Evolutionary conservation across 2,888 invertebrate genomes (phyloP), one percentile per base, ranked within the genome.

Genomic region (Parnassius orleans): DNA sequence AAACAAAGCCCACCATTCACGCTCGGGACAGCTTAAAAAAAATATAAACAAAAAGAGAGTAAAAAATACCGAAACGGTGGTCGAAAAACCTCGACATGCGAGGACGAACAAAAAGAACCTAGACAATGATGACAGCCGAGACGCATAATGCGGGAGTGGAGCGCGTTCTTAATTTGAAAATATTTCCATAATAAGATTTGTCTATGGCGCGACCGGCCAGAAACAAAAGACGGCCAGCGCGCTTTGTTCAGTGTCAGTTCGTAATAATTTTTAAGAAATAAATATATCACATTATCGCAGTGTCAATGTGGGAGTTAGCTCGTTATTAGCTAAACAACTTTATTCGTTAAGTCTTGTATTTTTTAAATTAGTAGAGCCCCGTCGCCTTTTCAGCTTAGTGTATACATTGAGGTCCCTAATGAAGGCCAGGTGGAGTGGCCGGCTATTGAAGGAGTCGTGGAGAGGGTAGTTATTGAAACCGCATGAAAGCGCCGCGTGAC

Each of bases 101-200:
- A 90, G 88, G 80, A 78, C 77, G 84, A 85, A 90, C 87, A 90
- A 90, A 90, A 90, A 86, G 86, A 84, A 69, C 70, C 81, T 88
- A 90, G 89, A 90, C 91, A 91, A 91, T 90, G 87, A 89, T 84
- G 89, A 84, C 87, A 87, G 89, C 84, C 83, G 89, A 87, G 87
- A 89, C 86, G 87, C 87, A 90, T 86, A 90, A 90, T 91, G 90
- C 90, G 90, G 90, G 90, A 91, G 87, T 76, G 75, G 69, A 73
- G 77, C 89, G 87, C 82, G 86, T 86, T 89, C 88, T 88, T 88
- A 89, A 90, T 90, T 91, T 89, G 87, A 91, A 90, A 91, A 90
- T 90, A 90, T 90, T 90, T 90, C 88, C 89, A 90, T 90, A 90
- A 90, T 90, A 90, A 90, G 90, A 90, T 91, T 90, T 90, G 90